Evolutionary conservation across 2,888 invertebrate genomes (phyloP), one percentile per base, ranked within the genome.

Genomic region (Boloria selene): DNA sequence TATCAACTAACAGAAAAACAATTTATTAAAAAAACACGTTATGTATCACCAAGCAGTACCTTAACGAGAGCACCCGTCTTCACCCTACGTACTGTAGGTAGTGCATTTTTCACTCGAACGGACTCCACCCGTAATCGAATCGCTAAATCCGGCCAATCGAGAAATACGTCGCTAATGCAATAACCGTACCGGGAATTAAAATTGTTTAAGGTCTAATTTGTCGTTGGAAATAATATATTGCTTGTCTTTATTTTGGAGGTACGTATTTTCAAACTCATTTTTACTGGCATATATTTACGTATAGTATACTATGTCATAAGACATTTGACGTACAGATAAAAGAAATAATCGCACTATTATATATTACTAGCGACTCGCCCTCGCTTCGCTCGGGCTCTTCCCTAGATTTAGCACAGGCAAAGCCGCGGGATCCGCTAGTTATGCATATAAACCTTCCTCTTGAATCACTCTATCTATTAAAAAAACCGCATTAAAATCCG

Each of bases 161-260:
- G 83, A 85, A 88, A 88, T 86, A 81, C 82, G 81, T 79, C 81
- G 79, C 80, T 85, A 87, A 88, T 85, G 82, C 76, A 77, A 87
- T 88, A 80, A 76, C 78, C 67, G 67, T 69, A 69, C 55, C 60
- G 67, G 55, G 70, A 70, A 63, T 61, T 67, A 63, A 65, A 68
- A 65, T 69, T 63, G 68, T 69, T 69, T 63, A 60, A 55, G 54
- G 17, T 17, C 42, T 65, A 68, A 69, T 66, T 66, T 66, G 63
- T 63, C 42, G 52, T 55, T 17, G 42, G 22, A 66, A 54, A 38
- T n/a, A n/a, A n/a, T 18, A 49, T 55, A 50, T 60, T 26, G 38
- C 44, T 22, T 59, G n/a, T 13, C 53, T 56, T 38, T 38, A 38
- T 38, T 31, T 31, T 38, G 31, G 10, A 38, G 31, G 31, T 38